phyloP scores from a whole-genome alignment of 2,113 vertebrate genomes.

The Periophthalmodon schlosseri region DNA sequence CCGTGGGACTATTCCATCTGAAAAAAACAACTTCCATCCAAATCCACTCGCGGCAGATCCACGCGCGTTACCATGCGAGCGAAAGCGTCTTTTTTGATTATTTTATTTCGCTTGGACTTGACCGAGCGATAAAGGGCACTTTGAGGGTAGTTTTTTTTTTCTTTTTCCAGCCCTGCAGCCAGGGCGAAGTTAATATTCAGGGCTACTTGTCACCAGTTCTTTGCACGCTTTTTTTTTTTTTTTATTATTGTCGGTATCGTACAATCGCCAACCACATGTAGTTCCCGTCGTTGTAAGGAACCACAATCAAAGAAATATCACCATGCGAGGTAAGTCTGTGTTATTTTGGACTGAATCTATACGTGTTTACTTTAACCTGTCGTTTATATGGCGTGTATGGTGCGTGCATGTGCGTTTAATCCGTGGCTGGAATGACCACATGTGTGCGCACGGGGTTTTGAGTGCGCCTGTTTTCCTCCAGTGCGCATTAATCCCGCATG shows the following conservation, averaged over 20 bases:
- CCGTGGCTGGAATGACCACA: constrained; percentile 32
- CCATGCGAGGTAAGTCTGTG: constrained; percentile 77
- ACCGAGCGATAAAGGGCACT: constrained; percentile 54
- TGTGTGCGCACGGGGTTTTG: constrained; percentile 44
- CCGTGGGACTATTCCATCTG: constrained; percentile 60
- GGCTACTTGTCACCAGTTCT: constrained; percentile 24
- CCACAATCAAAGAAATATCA: constrained; percentile 32
- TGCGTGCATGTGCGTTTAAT: background rate
- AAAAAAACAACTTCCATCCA: constrained; percentile 35
- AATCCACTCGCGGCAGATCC: constrained; percentile 18
- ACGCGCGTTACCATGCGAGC: constrained; percentile 52
- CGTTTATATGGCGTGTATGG: background rate
- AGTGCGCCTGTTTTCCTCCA: constrained; percentile 58
- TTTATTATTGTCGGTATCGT: constrained; percentile 11
- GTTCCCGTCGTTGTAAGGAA: constrained; percentile 25
- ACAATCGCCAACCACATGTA: constrained; percentile 59
- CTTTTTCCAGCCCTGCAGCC: constrained; percentile 20
- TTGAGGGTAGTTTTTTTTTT: constrained; percentile 38
- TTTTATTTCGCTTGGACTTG: constrained; percentile 55
- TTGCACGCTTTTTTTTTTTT: background rate
- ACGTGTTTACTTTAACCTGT: constrained; percentile 14
- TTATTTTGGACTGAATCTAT: background rate
- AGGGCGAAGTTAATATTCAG: constrained; percentile 50
- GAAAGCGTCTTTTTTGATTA: constrained; percentile 32
- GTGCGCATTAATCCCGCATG: constrained; percentile 68